Evolutionary conservation across 1,140 invertebrate species (phyloP).

Genomic region (Aphelinus certus): DNA sequence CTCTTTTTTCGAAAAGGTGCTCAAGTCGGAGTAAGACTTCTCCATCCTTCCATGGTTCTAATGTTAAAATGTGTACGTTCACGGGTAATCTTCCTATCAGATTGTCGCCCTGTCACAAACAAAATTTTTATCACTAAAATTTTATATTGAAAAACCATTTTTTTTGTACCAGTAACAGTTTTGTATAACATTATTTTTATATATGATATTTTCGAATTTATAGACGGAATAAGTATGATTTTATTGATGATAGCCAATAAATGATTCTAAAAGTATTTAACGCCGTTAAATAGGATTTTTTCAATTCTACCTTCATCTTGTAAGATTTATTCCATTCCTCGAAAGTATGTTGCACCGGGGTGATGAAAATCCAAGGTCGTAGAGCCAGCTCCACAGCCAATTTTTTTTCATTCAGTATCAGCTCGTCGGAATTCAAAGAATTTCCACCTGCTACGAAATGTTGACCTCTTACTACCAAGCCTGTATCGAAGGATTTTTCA

Average conservation of each 20-base stretch:
- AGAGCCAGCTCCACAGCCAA: constrained; percentile 42
- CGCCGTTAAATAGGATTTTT: too few relatives aligned
- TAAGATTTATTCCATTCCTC: constrained; percentile 55
- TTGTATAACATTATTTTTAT: too few relatives aligned
- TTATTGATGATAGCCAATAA: too few relatives aligned
- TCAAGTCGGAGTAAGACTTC: constrained; percentile 83
- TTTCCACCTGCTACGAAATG: constrained; percentile 71
- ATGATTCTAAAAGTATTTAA: too few relatives aligned
- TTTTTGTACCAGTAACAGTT: background rate
- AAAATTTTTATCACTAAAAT: constrained; percentile 11
- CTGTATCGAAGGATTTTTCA: constrained; percentile 78
- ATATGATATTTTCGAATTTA: too few relatives aligned
- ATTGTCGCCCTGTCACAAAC: constrained; percentile 61
- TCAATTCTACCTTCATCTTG: constrained; percentile 54
- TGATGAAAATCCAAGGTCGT: constrained; percentile 62
- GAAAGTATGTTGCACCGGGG: constrained; percentile 53
- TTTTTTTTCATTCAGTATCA: constrained; percentile 47
- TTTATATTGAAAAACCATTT: background rate
- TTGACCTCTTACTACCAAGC: constrained; percentile 84
- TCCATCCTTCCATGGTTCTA: constrained; percentile 82
- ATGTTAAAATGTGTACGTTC: constrained; percentile 86
- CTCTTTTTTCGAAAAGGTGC: constrained; percentile 81
- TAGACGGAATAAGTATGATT: too few relatives aligned
- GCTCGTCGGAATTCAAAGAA: constrained; percentile 30
- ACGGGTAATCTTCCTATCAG: constrained; percentile 70